Evolutionary conservation across 1,140 invertebrate species (phyloP), one percentile per base, ranked within the genome.

Genomic region (Drosophila paulistorum): DNA sequence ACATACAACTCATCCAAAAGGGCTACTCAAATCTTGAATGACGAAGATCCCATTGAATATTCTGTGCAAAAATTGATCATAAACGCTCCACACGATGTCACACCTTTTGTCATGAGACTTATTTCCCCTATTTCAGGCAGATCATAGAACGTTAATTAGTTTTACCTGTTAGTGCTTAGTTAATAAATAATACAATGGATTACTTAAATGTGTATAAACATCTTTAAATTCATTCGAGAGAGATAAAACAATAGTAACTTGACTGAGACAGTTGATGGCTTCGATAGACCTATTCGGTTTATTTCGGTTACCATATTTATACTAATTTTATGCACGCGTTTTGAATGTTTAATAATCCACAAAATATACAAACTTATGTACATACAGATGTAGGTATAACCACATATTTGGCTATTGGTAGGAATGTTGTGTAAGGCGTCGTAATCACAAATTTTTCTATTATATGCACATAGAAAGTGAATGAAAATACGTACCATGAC

Each of bases 301-400:
- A 66, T 74, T 41, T 71, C 26, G 39, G 61, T 39, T 55, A 14
- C 30, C 45, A 65, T 30, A 41, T 77, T 86, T 79, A 87, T 74
- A 83, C 62, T 76, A 71, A 89, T 83, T 87, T 83, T 82, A 86
- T 87, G 84, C 83, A 86, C 84, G 79, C 83, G 76, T 68, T 86
- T 79, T 79, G 83, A 65, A 86, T 87, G 23, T 65, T 66, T 73
- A 82, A 77, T 77, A 77, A 70, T 11, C 14, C 6, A 30, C 51
- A 51, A n/a, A 13, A 45, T 68, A 59, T 58, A 48, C 65, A n/a
- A 37, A 30, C 5, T 20, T 41, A 10, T 14, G 35, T 33, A 37
- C 41, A 14, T 30, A 37, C 20, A 54, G 63, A 14, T 54, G 13
- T 6, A 67, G 2, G 2, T 35, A 41, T 17, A 59, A 20, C 0